A percentile compares a stretch with the other conserved stretches of the same genome.
These are phyloP conservation scores for Cerceris ruficornis DNA, from an alignment of 2,888 invertebrate species.

Conservation along the genomic window DNA sequence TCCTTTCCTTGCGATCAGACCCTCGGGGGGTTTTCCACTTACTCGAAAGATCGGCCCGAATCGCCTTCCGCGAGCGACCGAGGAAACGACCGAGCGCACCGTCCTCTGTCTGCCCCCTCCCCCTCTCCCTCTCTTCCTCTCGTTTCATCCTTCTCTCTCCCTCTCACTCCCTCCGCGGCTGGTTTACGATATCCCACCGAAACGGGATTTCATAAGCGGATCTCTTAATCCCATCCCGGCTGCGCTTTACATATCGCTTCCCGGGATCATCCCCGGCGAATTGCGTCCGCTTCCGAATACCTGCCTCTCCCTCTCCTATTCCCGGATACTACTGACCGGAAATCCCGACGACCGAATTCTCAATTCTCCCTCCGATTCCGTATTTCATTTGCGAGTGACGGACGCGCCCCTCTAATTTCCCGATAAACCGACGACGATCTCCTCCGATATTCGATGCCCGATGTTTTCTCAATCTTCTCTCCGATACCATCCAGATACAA, in stretches of 20 bases:
- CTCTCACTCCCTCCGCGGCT: constrained; percentile 18
- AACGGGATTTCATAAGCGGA: constrained; percentile 63
- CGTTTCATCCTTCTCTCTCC: too few relatives aligned
- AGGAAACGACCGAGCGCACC: too few relatives aligned
- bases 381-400: background rate
- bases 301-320: constrained; percentile 40
- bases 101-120: too few relatives aligned
- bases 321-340: background rate
- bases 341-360: background rate
- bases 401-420: background rate
- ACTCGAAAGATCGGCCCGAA: constrained; percentile 38
- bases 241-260: constrained; percentile 55
- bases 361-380: background rate
- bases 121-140: too few relatives aligned
- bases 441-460: too few relatives aligned
- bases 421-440: too few relatives aligned
- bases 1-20: constrained; percentile 55
- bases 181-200: constrained; percentile 40
- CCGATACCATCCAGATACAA: background rate
- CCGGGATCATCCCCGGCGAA: constrained; percentile 41
- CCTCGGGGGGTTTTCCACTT: constrained; percentile 56
- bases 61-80: constrained; percentile 26
- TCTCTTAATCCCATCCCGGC: constrained; percentile 61
- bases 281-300: constrained; percentile 41
- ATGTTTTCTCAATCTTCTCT: too few relatives aligned